Percentiles rank a stretch among this genome's conserved stretches.
Conservation (phyloP, 2,888 invertebrate genomes). For the Eupithecia tripunctaria region DNA sequence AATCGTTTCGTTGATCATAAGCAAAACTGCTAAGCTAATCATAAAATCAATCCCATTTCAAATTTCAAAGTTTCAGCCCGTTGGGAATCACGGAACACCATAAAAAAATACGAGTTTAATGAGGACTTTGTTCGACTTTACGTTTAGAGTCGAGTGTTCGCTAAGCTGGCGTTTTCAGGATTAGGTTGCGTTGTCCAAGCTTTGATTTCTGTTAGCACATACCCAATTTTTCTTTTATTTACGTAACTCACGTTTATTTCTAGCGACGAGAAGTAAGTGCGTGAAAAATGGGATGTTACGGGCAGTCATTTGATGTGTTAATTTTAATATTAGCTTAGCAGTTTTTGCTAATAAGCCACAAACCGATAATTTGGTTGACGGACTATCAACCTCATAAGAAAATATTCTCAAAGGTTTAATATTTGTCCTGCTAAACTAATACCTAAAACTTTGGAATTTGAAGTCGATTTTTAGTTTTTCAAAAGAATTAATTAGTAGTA, state of each 20-base stretch:
- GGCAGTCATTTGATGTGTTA: background rate
- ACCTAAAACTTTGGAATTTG: too few species aligned
- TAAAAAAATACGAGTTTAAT: constrained; percentile 51
- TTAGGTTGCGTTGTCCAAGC: background rate
- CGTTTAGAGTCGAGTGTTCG: constrained; percentile 22
- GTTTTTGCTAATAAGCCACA: too few species aligned
- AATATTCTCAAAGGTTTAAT: too few species aligned
- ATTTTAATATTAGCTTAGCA: too few species aligned
- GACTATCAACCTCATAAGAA: too few species aligned
- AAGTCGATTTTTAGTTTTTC: too few species aligned
- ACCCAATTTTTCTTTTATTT: background rate
- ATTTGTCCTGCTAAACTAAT: too few species aligned
- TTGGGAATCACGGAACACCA: constrained; percentile 43
- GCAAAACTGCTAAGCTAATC: constrained; percentile 12
- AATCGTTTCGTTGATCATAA: constrained; percentile 1
- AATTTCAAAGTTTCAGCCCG: constrained; percentile 33
- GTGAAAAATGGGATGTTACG: background rate
- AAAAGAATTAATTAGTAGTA: too few species aligned
- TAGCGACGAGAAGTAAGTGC: background rate
- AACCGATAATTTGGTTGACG: too few species aligned
- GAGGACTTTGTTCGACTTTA: constrained; percentile 42
- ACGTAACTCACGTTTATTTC: background rate
- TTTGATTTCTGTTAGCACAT: background rate
- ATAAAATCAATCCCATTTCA: constrained; percentile 29
- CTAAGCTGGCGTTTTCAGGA: background rate